Conservation (phyloP, 2,113 vertebrate species). For the Oceanites oceanicus region DNA sequence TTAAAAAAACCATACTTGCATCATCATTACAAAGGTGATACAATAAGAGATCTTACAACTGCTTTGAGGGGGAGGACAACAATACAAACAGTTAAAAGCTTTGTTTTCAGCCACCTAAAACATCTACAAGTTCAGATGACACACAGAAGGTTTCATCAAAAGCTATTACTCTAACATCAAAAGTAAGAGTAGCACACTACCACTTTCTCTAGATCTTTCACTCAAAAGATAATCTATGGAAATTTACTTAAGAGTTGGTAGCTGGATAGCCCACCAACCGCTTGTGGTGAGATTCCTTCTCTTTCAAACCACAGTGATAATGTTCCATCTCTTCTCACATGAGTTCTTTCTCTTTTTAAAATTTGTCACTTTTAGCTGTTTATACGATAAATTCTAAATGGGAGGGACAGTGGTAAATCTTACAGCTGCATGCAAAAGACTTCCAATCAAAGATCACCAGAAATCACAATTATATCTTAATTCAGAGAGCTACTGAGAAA, state of each 20-base stretch:
- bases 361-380: background rate
- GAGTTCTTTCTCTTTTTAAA: background rate
- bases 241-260: background rate
- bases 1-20: background rate
- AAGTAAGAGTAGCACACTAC: background rate
- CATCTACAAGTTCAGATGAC: background rate
- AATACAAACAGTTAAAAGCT: background rate
- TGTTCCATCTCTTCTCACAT: background rate
- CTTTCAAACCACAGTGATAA: background rate
- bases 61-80: background rate
- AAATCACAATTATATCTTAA: background rate
- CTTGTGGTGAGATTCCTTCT: background rate
- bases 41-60: background rate
- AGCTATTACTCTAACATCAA: background rate
- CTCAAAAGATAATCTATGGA: background rate
- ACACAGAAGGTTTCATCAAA: background rate
- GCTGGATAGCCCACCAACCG: background rate
- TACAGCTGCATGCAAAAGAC: background rate
- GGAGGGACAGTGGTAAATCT: background rate
- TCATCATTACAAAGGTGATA: background rate
- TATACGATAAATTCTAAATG: background rate
- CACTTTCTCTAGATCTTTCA: background rate
- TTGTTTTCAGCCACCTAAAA: background rate
- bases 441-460: background rate
- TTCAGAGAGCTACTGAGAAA: background rate